Evolutionary conservation across 2,113 vertebrate genomes (phyloP), one percentile per base, ranked within the genome.

Genomic region (Sylvietta virens): DNA sequence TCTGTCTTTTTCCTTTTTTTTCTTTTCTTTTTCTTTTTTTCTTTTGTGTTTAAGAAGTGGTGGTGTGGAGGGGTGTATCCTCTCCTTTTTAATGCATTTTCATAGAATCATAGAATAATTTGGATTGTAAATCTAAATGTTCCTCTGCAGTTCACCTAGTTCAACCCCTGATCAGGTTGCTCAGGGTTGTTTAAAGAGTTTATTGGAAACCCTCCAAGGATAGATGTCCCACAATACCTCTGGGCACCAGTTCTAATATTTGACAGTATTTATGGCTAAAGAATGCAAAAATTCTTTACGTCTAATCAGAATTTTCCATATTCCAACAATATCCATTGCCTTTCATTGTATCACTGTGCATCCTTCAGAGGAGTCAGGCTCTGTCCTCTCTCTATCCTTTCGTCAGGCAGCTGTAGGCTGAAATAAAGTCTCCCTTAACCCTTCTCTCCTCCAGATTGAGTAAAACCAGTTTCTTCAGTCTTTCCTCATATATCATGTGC

Each of bases 41-140:
- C 6, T 37, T 9, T 37, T n/a, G 22, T 20, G 7, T 56, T 91
- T 90, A 74, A 45, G 13, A 66, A 40, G 19, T 35, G 11, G 2
- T 0, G 0, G 9, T 4, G 8, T 5, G 23, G 1, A 13, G 22
- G 2, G 5, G 7, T 18, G 10, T 31, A 35, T 35, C 11, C 24
- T 70, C 47, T 65, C 13, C 44, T 60, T 79, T 92, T 67, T 51
- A 51, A 79, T 48, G 16, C 7, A 15, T 86, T 83, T 88, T 83
- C 21, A 31, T 16, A n/a, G 33, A 45, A 31, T 50, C 14, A 12
- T 58, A 45, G 40, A 64, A 51, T 64, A 64, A 48, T 82, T 80
- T 83, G n/a, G 13, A 18, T 57, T 77, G 11, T 62, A 73, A 31
- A 23, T 66, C 10, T 31, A 21, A 80, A 33, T 37, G 48, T 6